phyloP scores from a whole-genome alignment of 2,797 vertebrate genomes.

The Psittacula echo region DNA sequence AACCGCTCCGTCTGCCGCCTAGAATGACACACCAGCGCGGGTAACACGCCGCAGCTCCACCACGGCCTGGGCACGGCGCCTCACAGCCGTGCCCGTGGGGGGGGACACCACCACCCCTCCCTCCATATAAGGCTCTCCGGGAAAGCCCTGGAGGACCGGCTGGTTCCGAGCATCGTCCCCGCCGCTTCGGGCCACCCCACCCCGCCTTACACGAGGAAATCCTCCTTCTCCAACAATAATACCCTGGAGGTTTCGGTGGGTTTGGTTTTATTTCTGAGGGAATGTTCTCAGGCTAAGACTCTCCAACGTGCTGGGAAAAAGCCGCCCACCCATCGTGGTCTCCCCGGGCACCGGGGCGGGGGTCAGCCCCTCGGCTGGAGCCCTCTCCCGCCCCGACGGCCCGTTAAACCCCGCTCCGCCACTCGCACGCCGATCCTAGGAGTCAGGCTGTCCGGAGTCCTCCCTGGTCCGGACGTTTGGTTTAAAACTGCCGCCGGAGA shows the following conservation, averaged over 20 bases:
- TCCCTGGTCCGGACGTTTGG: neutral
- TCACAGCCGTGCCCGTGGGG: neutral
- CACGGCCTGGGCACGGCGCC: neutral
- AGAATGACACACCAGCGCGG: accelerated
- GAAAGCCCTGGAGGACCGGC: neutral
- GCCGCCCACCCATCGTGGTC: neutral
- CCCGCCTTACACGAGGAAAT: neutral
- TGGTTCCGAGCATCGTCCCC: neutral
- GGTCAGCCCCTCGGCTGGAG: no score
- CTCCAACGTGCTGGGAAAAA: neutral
- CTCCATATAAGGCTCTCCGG: neutral
- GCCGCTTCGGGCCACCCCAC: neutral
- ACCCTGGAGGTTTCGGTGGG: neutral
- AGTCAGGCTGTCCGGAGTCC: neutral
- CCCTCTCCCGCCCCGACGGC: neutral
- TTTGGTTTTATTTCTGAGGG: neutral
- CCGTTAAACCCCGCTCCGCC: neutral
- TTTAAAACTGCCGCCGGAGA: constrained; percentile 53
- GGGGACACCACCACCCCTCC: neutral
- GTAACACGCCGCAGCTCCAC: neutral
- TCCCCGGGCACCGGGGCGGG: neutral
- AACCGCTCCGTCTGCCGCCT: neutral
- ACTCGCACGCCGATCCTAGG: neutral
- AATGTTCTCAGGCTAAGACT: neutral
- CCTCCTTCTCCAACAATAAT: neutral